Conservation (phyloP, 1,140 invertebrate genomes). For the Scylla paramamosain region DNA sequence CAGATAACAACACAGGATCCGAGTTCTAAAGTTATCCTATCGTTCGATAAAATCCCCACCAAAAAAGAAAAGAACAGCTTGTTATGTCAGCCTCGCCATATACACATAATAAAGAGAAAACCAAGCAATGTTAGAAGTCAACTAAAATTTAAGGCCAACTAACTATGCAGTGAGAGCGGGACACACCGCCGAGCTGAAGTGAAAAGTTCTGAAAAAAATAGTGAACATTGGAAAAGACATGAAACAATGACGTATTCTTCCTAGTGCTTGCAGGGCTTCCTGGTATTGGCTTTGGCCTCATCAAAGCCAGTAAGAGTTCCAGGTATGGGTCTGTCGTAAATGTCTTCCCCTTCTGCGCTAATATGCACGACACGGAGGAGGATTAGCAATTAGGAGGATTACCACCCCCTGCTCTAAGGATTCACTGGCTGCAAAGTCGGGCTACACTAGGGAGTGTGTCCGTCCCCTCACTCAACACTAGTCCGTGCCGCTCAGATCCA, state of each 20-base stretch:
- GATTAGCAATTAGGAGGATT: conserved; percentile 59
- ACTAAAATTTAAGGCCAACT: background rate
- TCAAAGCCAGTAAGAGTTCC: conserved; percentile 45
- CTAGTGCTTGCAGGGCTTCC: conserved; percentile 29
- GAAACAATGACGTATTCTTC: background rate
- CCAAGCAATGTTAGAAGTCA: background rate
- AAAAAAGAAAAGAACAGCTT: too few relatives aligned
- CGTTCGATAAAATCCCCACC: background rate
- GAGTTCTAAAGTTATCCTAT: background rate
- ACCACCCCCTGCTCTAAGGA: conserved; percentile 31
- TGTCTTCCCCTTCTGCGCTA: conserved; percentile 26
- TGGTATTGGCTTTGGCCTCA: conserved; percentile 38
- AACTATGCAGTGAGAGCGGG: background rate
- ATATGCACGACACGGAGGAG: conserved; percentile 10
- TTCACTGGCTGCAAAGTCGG: background rate
- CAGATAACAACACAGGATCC: background rate
- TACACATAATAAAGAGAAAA: background rate
- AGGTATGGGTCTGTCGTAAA: conserved; percentile 52
- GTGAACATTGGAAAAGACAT: background rate
- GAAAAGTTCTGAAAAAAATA: background rate
- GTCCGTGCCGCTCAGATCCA: background rate
- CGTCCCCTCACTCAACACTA: background rate
- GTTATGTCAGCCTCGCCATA: background rate
- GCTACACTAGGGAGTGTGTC: background rate
- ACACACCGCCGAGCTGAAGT: background rate